Conservation (phyloP, 2,888 invertebrate genomes). For the Steinernema carpocapsae region DNA sequence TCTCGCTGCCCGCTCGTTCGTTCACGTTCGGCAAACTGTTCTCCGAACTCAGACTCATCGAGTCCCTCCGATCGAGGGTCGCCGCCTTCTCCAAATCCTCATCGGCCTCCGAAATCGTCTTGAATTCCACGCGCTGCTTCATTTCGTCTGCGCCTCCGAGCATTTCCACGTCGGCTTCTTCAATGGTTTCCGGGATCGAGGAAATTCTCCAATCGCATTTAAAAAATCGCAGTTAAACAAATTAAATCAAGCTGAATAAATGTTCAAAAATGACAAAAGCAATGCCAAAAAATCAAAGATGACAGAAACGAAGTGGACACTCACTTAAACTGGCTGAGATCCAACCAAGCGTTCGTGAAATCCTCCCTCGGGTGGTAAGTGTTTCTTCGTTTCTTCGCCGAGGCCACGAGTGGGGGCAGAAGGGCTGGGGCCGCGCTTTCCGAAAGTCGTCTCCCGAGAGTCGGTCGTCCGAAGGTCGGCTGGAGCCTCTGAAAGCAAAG, state of each 20-base stretch:
- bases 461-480: background rate
- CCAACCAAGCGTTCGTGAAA: constrained; percentile 51
- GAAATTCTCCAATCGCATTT: background rate
- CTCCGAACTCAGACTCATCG: background rate
- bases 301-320: constrained; percentile 36
- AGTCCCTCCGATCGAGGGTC: background rate
- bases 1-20: background rate
- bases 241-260: background rate
- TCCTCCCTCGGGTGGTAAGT: constrained; percentile 34
- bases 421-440: background rate
- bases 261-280: background rate
- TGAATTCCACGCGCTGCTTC: background rate
- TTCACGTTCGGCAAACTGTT: background rate
- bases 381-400: constrained; percentile 33
- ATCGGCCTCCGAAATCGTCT: background rate
- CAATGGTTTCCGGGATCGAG: background rate
- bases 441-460: constrained; percentile 22
- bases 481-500: too few species aligned
- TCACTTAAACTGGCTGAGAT: constrained; percentile 52
- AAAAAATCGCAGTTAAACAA: background rate
- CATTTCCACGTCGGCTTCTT: constrained; percentile 33
- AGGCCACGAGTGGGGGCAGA: background rate
- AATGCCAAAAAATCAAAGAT: too few species aligned
- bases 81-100: background rate
- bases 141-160: background rate